A percentile compares a stretch with the other conserved stretches of the same genome.
phyloP scores from a whole-genome alignment of 2,888 invertebrate genomes.

The Diloba caeruleocephala region DNA sequence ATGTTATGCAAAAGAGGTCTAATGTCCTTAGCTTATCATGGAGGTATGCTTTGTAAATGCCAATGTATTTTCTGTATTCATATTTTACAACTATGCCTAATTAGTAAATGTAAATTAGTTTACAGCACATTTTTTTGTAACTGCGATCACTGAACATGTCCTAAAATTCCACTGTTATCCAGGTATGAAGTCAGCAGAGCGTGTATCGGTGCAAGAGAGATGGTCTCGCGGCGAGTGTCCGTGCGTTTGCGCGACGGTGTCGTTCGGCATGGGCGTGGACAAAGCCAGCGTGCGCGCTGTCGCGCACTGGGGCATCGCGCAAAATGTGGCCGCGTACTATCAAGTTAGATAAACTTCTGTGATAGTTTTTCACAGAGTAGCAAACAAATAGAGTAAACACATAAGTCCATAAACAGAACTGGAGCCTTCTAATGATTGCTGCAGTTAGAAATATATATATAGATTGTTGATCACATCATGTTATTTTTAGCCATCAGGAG shows the following conservation, averaged over 20 bases:
- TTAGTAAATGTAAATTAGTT: not conserved
- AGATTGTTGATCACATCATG: no score
- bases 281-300: slow-evolving; percentile 98
- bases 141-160: not conserved
- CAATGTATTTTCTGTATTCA: not conserved
- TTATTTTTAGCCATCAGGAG: no score
- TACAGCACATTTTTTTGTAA: not conserved
- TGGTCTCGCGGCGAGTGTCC: slow-evolving; percentile 97
- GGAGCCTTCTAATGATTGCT: no score
- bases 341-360: slow-evolving; percentile 74
- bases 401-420: no score
- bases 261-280: slow-evolving; percentile 99
- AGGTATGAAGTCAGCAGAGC: slow-evolving; percentile 92
- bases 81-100: slow-evolving; percentile 1
- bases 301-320: slow-evolving; percentile 98
- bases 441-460: no score
- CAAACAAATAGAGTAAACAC: not conserved
- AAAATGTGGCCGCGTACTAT: slow-evolving; percentile 98
- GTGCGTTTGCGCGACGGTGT: slow-evolving; percentile 98
- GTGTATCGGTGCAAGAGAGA: slow-evolving; percentile 94
- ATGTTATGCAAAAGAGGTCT: slow-evolving; percentile 93
- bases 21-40: slow-evolving; percentile 96
- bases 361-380: not conserved
- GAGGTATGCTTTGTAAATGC: slow-evolving; percentile 87
- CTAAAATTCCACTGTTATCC: not conserved